phyloP scores from a whole-genome alignment of 92 coral and sea anemone species.

The Actinernus sp. region DNA sequence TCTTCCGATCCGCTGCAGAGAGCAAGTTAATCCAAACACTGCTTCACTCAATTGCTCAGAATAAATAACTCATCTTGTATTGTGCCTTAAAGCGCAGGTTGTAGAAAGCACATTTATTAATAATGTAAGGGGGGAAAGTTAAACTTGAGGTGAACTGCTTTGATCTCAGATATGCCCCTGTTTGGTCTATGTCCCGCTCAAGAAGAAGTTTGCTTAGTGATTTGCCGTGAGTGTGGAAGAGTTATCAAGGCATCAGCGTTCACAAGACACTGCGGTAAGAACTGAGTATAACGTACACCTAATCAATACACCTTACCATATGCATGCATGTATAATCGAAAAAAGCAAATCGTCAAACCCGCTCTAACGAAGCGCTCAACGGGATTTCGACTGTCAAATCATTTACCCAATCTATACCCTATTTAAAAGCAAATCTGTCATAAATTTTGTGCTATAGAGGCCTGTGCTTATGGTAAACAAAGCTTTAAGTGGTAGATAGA shows the following conservation, averaged over 20 bases:
- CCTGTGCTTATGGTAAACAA: no score
- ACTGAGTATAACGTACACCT: no score
- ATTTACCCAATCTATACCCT: no score
- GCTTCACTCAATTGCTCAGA: constrained; percentile 9
- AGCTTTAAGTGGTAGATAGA: no score
- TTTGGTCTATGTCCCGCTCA: constrained; percentile 95
- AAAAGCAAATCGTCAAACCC: no score
- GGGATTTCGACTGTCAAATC: no score
- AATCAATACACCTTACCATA: no score
- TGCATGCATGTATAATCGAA: no score
- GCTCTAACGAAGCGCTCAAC: no score
- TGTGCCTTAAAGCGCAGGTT: constrained; percentile 40
- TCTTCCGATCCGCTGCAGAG: constrained; percentile 6
- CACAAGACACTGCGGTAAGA: constrained; percentile 94
- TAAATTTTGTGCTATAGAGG: no score
- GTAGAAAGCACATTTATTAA: constrained; percentile 48
- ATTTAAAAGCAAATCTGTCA: no score
- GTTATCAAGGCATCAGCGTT: constrained; percentile 89
- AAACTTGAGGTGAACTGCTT: constrained; percentile 22
- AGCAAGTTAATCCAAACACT: neutral
- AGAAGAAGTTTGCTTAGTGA: constrained; percentile 84
- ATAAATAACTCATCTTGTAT: constrained; percentile 24
- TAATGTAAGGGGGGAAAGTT: constrained; percentile 37
- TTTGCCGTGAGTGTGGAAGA: constrained; percentile 85
- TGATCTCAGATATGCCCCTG: constrained; percentile 90